Evolutionary conservation across 2,888 invertebrate genomes (phyloP).

Genomic region (Pyrrhosoma nymphula): DNA sequence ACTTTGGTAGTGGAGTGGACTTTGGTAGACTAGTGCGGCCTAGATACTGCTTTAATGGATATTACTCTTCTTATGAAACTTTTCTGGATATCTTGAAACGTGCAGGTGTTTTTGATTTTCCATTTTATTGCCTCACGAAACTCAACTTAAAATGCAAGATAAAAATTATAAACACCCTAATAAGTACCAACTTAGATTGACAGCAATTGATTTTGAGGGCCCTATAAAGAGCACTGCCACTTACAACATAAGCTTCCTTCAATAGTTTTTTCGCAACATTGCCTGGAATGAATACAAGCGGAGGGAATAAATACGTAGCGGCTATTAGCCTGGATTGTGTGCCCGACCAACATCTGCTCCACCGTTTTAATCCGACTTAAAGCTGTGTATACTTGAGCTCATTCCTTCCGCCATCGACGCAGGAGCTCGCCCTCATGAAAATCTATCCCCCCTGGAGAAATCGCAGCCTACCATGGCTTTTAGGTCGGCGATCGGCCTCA

Average conservation of each 20-base stretch:
- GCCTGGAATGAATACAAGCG: neutral
- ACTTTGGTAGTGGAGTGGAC: too few relatives aligned
- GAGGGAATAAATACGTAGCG: neutral
- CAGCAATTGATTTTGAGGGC: too few relatives aligned
- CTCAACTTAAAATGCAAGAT: too few relatives aligned
- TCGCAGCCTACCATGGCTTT: neutral
- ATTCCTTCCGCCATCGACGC: neutral
- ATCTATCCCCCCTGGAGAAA: neutral
- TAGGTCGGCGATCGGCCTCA: neutral
- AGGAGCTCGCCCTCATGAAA: neutral
- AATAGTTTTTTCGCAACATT: neutral
- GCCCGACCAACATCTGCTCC: neutral
- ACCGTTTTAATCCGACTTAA: neutral
- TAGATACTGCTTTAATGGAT: too few relatives aligned
- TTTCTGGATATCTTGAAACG: too few relatives aligned
- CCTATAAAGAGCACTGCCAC: neutral
- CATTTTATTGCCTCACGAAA: too few relatives aligned
- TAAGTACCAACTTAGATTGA: too few relatives aligned
- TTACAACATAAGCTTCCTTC: neutral
- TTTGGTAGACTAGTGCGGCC: too few relatives aligned
- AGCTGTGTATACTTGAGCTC: neutral
- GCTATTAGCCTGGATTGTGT: neutral
- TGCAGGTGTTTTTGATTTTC: too few relatives aligned
- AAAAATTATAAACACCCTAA: too few relatives aligned
- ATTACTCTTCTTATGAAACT: too few relatives aligned